These are phyloP conservation scores for Chymomyza costata DNA, from an alignment of 1,140 invertebrate species.

Conservation along the genomic window DNA sequence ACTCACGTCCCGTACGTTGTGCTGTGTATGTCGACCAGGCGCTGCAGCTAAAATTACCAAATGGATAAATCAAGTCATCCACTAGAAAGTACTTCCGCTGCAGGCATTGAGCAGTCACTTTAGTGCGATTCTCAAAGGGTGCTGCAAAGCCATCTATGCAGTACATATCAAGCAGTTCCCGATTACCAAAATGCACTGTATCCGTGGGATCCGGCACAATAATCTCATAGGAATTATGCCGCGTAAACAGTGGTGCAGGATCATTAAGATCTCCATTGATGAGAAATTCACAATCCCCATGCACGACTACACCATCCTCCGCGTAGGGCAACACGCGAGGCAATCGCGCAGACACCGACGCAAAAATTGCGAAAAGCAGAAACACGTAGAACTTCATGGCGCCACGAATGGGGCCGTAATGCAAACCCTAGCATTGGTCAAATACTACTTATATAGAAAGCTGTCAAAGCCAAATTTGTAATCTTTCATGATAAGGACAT, in stretches of 20 bases:
- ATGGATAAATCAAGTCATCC: constrained; percentile 53
- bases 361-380: constrained; percentile 30
- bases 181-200: constrained; percentile 52
- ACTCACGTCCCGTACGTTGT: constrained; percentile 55
- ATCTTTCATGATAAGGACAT: constrained; percentile 13
- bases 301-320: constrained; percentile 41
- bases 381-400: constrained; percentile 43
- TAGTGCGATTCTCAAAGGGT: constrained; percentile 42
- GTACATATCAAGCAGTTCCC: constrained; percentile 62
- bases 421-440: constrained; percentile 1
- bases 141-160: constrained; percentile 44
- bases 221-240: constrained; percentile 44
- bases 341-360: constrained; percentile 13
- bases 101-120: constrained; percentile 58
- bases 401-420: constrained; percentile 15
- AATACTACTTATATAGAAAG: constrained; percentile 31
- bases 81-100: constrained; percentile 62
- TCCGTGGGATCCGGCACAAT: constrained; percentile 58
- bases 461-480: too few species aligned
- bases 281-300: constrained; percentile 58
- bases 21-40: constrained; percentile 58
- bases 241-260: constrained; percentile 54
- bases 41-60: constrained; percentile 59
- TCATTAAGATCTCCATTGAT: constrained; percentile 64
- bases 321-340: constrained; percentile 36